A percentile compares a stretch with the other conserved stretches of the same genome.
Evolutionary conservation across 2,113 vertebrate species (phyloP).

Genomic region (Anguilla rostrata): DNA sequence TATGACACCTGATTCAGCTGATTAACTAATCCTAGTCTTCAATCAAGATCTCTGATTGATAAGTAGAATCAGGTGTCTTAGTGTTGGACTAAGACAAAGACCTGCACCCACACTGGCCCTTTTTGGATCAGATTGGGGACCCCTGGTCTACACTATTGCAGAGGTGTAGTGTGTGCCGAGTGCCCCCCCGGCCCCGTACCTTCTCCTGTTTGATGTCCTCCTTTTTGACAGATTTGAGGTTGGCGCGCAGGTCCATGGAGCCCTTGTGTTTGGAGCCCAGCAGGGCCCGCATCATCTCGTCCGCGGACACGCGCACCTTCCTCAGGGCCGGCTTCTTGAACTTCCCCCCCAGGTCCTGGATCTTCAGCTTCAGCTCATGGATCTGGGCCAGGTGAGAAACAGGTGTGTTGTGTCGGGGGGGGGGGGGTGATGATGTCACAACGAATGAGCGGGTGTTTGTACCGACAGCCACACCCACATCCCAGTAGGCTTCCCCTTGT

Average conservation of each 20-base stretch:
- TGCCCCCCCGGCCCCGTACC: slow-evolving; percentile 50
- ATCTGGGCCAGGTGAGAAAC: slow-evolving; percentile 66
- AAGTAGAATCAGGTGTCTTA: no score
- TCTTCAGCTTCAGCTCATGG: slow-evolving; percentile 92
- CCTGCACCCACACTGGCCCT: no score
- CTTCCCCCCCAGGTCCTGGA: slow-evolving; percentile 91
- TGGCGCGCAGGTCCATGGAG: slow-evolving; percentile 93
- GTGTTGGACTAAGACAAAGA: no score
- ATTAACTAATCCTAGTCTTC: no score
- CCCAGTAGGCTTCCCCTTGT: background rate
- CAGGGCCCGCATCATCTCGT: slow-evolving; percentile 95
- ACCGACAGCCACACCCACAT: background rate
- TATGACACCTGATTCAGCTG: no score
- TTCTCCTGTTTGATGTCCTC: slow-evolving; percentile 91
- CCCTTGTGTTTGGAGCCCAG: slow-evolving; percentile 98
- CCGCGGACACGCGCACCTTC: slow-evolving; percentile 89
- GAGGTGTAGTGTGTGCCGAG: background rate
- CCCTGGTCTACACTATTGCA: no score
- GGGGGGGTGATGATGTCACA: background rate
- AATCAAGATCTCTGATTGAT: no score
- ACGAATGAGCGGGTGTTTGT: background rate
- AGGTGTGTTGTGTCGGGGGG: background rate
- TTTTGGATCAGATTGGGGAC: no score
- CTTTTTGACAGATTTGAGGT: slow-evolving; percentile 98
- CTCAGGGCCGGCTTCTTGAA: slow-evolving; percentile 93